Evolutionary conservation across 1,140 invertebrate genomes (phyloP).

Genomic region (Zophobas atratus): DNA sequence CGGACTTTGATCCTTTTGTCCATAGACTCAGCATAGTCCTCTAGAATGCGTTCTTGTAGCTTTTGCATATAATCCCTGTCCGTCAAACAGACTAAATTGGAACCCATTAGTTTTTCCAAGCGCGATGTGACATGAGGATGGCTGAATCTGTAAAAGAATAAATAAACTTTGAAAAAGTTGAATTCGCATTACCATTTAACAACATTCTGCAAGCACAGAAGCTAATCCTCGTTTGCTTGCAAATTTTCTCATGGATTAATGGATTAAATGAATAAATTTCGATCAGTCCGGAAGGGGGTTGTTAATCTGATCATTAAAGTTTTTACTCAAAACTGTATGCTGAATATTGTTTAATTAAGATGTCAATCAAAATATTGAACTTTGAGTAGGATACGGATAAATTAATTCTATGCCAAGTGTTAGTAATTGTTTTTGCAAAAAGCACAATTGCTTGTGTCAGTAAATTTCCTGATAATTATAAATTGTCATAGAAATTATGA

Average conservation of each 20-base stretch:
- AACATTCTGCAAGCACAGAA: background rate
- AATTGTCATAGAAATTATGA: slow-evolving; percentile 3
- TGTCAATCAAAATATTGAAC: slow-evolving; percentile 20
- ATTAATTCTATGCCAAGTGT: slow-evolving; percentile 5
- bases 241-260: background rate
- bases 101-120: slow-evolving; percentile 77
- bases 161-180: slow-evolving; percentile 5
- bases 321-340: background rate
- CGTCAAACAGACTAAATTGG: slow-evolving; percentile 75
- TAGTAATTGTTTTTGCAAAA: slow-evolving; percentile 13
- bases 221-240: background rate
- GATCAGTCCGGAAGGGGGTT: background rate
- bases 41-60: slow-evolving; percentile 73
- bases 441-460: slow-evolving; percentile 5
- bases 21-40: slow-evolving; percentile 75
- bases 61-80: slow-evolving; percentile 78
- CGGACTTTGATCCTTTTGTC: slow-evolving; percentile 75
- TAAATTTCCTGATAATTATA: background rate
- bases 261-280: slow-evolving; percentile 11
- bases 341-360: slow-evolving; percentile 10
- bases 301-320: slow-evolving; percentile 3
- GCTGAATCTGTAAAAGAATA: slow-evolving; percentile 66
- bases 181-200: slow-evolving; percentile 19
- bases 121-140: slow-evolving; percentile 72
- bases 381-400: background rate